A percentile compares a stretch with the other conserved stretches of the same genome.
Evolutionary conservation across 2,888 invertebrate species (phyloP).

Genomic region (Sesamia inferens): DNA sequence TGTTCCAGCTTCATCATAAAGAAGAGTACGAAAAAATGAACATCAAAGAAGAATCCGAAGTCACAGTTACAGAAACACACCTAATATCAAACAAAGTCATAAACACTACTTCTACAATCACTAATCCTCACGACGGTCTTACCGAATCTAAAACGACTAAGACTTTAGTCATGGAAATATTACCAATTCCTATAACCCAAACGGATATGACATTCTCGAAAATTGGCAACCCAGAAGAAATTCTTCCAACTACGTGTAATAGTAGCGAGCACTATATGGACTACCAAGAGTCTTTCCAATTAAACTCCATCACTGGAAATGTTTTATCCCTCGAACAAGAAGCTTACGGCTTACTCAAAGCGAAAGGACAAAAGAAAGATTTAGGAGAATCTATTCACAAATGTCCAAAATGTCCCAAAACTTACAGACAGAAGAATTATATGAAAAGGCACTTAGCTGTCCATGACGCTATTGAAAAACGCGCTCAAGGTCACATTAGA

Average conservation of each 20-base stretch:
- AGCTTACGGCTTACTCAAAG: slow-evolving; percentile 80
- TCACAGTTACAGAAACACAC: slow-evolving; percentile 82
- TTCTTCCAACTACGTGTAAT: slow-evolving; percentile 75
- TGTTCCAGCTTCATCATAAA: slow-evolving; percentile 69
- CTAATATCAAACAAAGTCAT: slow-evolving; percentile 84
- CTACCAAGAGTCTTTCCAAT: slow-evolving; percentile 77
- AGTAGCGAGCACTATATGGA: slow-evolving; percentile 63
- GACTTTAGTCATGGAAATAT: slow-evolving; percentile 84
- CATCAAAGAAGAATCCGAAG: slow-evolving; percentile 79
- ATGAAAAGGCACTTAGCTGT: slow-evolving; percentile 77
- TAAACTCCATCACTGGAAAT: slow-evolving; percentile 86
- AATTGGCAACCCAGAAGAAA: slow-evolving; percentile 81
- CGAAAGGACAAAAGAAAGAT: slow-evolving; percentile 67
- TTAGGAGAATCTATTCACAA: slow-evolving; percentile 48
- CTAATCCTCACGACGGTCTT: slow-evolving; percentile 76
- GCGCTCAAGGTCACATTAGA: slow-evolving; percentile 75
- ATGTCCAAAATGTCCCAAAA: slow-evolving; percentile 80
- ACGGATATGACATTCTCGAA: slow-evolving; percentile 64
- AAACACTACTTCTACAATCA: slow-evolving; percentile 81
- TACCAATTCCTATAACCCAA: slow-evolving; percentile 76
- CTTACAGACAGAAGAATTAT: slow-evolving; percentile 63
- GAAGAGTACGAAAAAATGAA: slow-evolving; percentile 65
- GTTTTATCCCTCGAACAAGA: slow-evolving; percentile 83
- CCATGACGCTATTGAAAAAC: slow-evolving; percentile 79
- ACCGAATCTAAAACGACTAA: slow-evolving; percentile 81